Percentiles rank a stretch among this genome's conserved stretches.
phyloP scores from a whole-genome alignment of 2,113 vertebrate genomes.

The Atrichornis clamosus region DNA sequence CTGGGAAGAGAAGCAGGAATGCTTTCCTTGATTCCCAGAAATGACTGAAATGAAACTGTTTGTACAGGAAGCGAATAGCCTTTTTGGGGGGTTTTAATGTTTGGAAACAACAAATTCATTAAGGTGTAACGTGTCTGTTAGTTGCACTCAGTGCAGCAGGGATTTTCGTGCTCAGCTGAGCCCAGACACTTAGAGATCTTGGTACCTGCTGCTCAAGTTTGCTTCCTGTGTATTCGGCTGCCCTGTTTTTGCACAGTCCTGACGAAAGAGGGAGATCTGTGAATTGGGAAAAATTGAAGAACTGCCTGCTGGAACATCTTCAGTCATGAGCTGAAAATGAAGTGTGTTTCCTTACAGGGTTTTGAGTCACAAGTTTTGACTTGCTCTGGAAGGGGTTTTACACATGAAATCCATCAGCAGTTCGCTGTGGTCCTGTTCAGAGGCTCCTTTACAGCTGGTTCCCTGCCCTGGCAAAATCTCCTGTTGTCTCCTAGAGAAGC shows the following conservation, averaged over 20 bases:
- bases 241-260: background rate
- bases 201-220: background rate
- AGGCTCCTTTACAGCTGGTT: background rate
- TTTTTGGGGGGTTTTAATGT: background rate
- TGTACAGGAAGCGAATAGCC: background rate
- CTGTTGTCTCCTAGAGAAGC: background rate
- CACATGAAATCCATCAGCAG: background rate
- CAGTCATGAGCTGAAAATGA: background rate
- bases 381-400: background rate
- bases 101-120: background rate
- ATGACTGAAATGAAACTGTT: background rate
- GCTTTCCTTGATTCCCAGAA: slow-evolving; percentile 7
- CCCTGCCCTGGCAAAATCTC: background rate
- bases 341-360: background rate
- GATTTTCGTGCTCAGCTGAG: background rate
- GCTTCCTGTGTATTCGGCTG: background rate
- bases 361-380: background rate
- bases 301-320: background rate
- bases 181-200: accelerated
- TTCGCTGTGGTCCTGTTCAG: background rate
- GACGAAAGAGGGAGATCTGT: background rate
- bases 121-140: background rate
- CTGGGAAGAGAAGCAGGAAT: background rate
- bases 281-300: background rate
- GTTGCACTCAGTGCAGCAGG: background rate